Percentiles rank a stretch among this genome's conserved stretches.
Evolutionary conservation across 2,113 vertebrate genomes (phyloP).

Genomic region (Ailurus styani): DNA sequence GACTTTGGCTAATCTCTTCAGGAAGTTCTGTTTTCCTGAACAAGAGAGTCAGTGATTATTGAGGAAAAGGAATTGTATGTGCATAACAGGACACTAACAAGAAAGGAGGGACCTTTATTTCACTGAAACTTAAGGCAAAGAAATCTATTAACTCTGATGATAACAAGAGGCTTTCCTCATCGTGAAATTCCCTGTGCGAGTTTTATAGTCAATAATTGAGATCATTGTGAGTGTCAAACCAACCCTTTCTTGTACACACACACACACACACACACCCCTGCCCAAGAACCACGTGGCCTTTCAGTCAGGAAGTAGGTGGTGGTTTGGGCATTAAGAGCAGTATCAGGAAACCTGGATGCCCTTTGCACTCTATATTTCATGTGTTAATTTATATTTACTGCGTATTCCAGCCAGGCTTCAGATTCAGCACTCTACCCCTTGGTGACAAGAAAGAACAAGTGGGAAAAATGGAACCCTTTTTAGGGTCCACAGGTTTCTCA

Average conservation of each 20-base stretch:
- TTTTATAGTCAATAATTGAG: constrained; percentile 16
- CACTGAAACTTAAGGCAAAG: constrained; percentile 37
- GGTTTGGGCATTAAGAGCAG: not conserved
- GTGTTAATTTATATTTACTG: not conserved
- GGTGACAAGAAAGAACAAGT: not conserved
- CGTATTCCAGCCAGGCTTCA: not conserved
- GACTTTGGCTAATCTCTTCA: constrained; percentile 49
- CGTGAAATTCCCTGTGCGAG: constrained; percentile 26
- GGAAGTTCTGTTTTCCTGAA: constrained; percentile 62
- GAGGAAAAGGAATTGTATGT: constrained; percentile 50
- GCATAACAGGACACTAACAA: not conserved
- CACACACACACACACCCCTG: too few species aligned
- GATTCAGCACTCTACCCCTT: not conserved
- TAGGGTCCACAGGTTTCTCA: not conserved
- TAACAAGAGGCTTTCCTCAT: constrained; percentile 28
- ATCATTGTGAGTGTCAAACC: not conserved
- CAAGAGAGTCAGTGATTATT: constrained; percentile 34
- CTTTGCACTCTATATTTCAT: not conserved
- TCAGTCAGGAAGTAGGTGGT: not conserved
- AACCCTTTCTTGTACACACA: not conserved
- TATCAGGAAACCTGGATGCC: not conserved
- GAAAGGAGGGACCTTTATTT: constrained; percentile 21
- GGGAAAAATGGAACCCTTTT: not conserved
- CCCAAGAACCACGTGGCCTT: not conserved
- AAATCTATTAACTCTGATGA: not conserved